These are phyloP conservation scores for Hycleus cichorii DNA, from an alignment of 1,140 invertebrate species.

Conservation along the genomic window DNA sequence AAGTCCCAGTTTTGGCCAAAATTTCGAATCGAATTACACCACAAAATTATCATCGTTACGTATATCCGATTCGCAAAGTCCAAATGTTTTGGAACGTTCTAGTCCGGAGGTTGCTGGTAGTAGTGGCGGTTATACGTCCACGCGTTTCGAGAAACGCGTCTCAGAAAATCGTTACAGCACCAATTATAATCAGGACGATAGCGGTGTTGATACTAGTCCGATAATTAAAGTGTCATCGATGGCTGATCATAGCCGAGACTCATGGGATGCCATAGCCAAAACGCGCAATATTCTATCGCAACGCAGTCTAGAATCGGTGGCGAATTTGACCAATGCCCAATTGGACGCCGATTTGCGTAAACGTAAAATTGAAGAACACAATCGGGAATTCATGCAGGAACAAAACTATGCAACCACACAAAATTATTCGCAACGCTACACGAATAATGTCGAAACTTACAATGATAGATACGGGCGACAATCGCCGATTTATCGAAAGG, in stretches of 20 bases:
- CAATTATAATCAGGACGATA: constrained; percentile 18
- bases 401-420: constrained; percentile 33
- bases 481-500: constrained; percentile 16
- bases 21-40: constrained; percentile 27
- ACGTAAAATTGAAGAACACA: constrained; percentile 28
- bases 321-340: constrained; percentile 54
- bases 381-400: constrained; percentile 32
- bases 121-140: constrained; percentile 19
- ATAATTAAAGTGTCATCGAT: constrained; percentile 63
- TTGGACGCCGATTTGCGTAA: constrained; percentile 43
- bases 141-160: constrained; percentile 28
- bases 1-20: constrained; percentile 33
- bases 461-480: constrained; percentile 24
- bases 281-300: constrained; percentile 64
- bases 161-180: constrained; percentile 37
- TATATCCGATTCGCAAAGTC: constrained; percentile 29
- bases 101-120: constrained; percentile 24
- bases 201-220: constrained; percentile 57
- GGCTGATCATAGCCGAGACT: constrained; percentile 58
- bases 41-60: constrained; percentile 33
- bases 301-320: constrained; percentile 57
- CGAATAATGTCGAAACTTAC: constrained; percentile 25
- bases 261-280: constrained; percentile 75
- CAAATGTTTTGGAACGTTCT: constrained; percentile 27
- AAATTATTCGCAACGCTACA: constrained; percentile 9